Evolutionary conservation across 2,888 invertebrate species (phyloP).

Genomic region (Harpagoxenus sublaevis): DNA sequence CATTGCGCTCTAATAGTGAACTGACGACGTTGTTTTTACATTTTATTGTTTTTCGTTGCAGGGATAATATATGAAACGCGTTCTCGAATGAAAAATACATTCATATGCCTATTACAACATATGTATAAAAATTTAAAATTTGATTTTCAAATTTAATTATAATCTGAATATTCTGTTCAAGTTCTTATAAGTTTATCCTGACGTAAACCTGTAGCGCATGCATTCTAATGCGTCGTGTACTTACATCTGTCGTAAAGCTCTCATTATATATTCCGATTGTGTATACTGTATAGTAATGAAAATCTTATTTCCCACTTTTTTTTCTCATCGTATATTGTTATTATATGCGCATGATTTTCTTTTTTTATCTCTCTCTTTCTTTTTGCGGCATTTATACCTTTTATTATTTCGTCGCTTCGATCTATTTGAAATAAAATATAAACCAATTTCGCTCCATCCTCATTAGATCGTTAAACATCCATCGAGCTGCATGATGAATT

Average conservation of each 20-base stretch:
- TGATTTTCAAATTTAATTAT: neutral
- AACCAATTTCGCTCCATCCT: neutral
- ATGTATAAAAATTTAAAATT: neutral
- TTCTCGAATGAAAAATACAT: neutral
- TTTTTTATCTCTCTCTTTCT: neutral
- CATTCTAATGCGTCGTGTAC: constrained; percentile 13
- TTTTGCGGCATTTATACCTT: neutral
- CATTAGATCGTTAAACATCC: neutral
- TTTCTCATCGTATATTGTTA: neutral
- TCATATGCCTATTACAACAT: neutral
- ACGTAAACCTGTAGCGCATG: neutral
- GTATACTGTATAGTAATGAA: constrained; percentile 7
- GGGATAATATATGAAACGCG: neutral
- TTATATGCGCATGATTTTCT: neutral
- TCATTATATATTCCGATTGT: constrained; percentile 9
- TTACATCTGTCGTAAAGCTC: neutral
- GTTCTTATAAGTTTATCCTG: constrained; percentile 2
- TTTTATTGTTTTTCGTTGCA: neutral
- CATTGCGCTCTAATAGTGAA: neutral
- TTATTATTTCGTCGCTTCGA: neutral
- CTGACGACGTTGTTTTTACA: neutral
- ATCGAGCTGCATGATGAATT: neutral
- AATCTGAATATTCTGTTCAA: neutral
- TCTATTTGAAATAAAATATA: neutral
- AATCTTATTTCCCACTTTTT: constrained; percentile 22